Conservation (phyloP, 1,140 invertebrate genomes). For the Rhopalosiphum padi region DNA sequence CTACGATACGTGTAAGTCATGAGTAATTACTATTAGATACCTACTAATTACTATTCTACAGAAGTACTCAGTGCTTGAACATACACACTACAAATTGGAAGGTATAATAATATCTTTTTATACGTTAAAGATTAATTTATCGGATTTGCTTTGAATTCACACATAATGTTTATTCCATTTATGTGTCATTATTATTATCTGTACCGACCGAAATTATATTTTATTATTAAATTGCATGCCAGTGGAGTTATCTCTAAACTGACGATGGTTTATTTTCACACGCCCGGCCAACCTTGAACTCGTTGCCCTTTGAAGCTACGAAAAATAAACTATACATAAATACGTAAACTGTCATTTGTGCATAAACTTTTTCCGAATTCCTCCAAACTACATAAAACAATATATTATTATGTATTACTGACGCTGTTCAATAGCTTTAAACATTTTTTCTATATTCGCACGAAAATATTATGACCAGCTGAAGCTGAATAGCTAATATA, state of each 20-base stretch:
- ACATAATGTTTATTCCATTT: background rate
- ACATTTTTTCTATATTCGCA: background rate
- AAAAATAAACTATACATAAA: background rate
- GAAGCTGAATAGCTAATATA: too few relatives aligned
- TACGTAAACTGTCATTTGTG: background rate
- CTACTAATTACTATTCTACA: background rate
- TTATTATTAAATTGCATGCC: background rate
- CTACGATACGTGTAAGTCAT: background rate
- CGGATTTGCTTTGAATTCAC: background rate
- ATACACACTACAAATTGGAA: background rate
- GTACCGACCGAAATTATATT: background rate
- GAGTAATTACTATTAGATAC: background rate
- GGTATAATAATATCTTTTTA: background rate
- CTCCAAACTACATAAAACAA: background rate
- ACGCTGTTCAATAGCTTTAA: background rate
- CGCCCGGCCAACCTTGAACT: background rate
- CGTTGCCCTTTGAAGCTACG: background rate
- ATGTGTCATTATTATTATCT: background rate
- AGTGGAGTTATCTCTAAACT: background rate
- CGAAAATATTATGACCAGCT: background rate
- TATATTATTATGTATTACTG: background rate
- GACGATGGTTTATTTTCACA: background rate
- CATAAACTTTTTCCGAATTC: background rate
- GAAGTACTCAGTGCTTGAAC: background rate
- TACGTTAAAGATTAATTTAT: background rate